A percentile compares a stretch with the other conserved stretches of the same genome.
Conservation (phyloP, 2,797 vertebrate species). For the Lophotriccus pileatus region DNA sequence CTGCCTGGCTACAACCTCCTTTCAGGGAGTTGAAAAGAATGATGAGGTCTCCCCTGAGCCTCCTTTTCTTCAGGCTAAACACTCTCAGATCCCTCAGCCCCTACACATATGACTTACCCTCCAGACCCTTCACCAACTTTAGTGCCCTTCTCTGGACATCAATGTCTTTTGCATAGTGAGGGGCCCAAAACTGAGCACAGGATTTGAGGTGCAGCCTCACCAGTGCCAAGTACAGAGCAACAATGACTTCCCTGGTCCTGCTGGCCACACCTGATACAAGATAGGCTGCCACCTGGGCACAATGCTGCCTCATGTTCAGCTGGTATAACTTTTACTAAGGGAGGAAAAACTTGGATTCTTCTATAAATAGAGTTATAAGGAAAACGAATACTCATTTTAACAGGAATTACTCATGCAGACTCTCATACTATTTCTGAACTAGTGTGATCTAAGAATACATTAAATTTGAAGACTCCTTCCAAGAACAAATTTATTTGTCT, state of each 20-base stretch:
- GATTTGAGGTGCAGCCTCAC: background rate
- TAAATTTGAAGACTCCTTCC: background rate
- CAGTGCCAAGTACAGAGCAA: accelerated
- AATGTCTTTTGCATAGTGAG: no score
- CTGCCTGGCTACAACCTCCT: background rate
- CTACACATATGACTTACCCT: background rate
- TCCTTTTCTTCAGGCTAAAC: background rate
- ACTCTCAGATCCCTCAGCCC: background rate
- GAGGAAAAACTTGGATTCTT: background rate
- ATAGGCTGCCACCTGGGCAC: background rate
- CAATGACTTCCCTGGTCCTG: background rate
- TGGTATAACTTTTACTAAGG: background rate
- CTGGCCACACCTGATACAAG: background rate
- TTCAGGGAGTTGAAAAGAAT: no score
- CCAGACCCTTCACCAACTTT: background rate
- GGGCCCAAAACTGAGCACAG: no score
- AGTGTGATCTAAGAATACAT: background rate
- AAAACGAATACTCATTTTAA: background rate
- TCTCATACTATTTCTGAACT: background rate
- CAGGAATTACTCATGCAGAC: background rate
- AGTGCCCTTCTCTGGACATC: background rate
- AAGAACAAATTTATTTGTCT: background rate
- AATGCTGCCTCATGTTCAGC: background rate
- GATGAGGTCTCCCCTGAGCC: background rate
- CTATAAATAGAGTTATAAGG: background rate